Base-by-base conservation (phyloP, 2,888 invertebrate genomes). In the Brenthis daphne region DNA sequence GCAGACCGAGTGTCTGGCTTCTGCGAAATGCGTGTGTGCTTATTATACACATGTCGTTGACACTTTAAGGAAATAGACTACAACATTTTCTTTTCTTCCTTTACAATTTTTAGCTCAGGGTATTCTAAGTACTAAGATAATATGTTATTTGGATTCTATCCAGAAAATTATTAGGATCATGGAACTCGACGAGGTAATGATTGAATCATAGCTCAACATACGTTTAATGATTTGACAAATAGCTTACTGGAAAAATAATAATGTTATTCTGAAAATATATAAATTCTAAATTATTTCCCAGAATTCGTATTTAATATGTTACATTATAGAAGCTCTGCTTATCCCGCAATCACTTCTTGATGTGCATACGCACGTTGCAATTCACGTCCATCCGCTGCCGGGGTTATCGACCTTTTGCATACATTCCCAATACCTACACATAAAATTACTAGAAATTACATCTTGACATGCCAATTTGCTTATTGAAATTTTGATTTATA, bases 1-100 rank as follows among this genome's bases (percentile, higher is more conserved):
- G 76, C 86, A 90, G 90, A 90, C 90, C 82, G 86, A 86, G 84
- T 86, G 90, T 86, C 90, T 87, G 84, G 79, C 80, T 85, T 83
- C 83, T 80, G 78, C 82, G 85, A 84, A 86, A 76, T 77, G 75
- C 74, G 75, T 77, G 74, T 77, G 77, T 80, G 77, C 75, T 54
- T 60, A 57, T 67, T 67, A 64, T 57, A 63, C 66, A 70, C 68
- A 58, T 66, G 69, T 73, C 73, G 70, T 70, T 70, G 64, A 57
- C 71, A 71, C 68, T 67, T 64, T 69, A 67, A 71, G 69, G 73
- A 74, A 74, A 70, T 70, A 68, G 65, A 61, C n/a, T 57, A 33
- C 20, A n/a, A 37, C 6, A 29, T 50, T 56, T 13, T 8, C 51
- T 64, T 63, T 43, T 57, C 60, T 57, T 64, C 63, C 55, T 60